phyloP scores from a whole-genome alignment of 2,113 vertebrate species.

The Cebus imitator region DNA sequence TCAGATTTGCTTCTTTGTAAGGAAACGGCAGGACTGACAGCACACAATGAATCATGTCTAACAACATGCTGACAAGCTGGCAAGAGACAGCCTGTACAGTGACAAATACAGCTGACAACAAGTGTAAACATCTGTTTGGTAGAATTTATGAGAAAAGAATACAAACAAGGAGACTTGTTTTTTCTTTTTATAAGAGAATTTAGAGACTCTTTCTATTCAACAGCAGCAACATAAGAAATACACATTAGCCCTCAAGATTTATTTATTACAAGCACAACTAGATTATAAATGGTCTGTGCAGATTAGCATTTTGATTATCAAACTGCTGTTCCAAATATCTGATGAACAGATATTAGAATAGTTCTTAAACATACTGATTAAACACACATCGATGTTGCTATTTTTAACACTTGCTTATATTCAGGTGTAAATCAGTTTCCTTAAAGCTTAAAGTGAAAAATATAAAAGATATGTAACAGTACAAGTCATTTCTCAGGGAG shows the following conservation, averaged over 20 bases:
- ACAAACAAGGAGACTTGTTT: conserved; percentile 69
- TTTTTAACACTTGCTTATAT: conserved; percentile 75
- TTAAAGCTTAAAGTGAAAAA: conserved; percentile 60
- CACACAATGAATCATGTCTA: conserved; percentile 86
- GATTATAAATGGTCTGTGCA: conserved; percentile 70
- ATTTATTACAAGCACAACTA: conserved; percentile 65
- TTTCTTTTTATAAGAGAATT: conserved; percentile 60
- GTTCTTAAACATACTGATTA: conserved; percentile 81
- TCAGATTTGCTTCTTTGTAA: conserved; percentile 82
- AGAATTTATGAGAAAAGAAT: conserved; percentile 82
- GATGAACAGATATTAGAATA: conserved; percentile 78
- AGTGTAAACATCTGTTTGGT: conserved; percentile 81
- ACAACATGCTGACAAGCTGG: conserved; percentile 82
- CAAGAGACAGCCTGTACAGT: conserved; percentile 80
- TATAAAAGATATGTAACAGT: background rate
- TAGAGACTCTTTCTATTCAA: conserved; percentile 61
- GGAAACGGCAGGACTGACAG: conserved; percentile 80
- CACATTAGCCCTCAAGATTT: conserved; percentile 66
- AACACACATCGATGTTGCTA: conserved; percentile 63
- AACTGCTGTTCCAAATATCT: conserved; percentile 73
- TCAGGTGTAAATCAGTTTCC: conserved; percentile 70
- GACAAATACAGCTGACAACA: conserved; percentile 85
- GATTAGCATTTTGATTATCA: conserved; percentile 82
- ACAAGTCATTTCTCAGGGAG: conserved; percentile 10
- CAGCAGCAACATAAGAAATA: conserved; percentile 56